Evolutionary conservation across 1,140 invertebrate genomes (phyloP).

Genomic region (Prorops nasuta): DNA sequence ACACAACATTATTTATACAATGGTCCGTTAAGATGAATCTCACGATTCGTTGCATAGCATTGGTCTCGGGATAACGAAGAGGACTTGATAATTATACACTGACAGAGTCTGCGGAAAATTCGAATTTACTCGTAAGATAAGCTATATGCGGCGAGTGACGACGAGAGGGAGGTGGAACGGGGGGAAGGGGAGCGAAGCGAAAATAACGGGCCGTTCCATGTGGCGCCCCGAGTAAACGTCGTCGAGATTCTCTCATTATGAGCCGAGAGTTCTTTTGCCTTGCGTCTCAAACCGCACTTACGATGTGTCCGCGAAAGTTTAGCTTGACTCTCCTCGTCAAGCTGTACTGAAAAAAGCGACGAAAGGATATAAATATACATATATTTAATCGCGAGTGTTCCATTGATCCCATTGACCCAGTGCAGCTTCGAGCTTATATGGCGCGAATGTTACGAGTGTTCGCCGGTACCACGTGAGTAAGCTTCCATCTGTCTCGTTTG

Average conservation of each 20-base stretch:
- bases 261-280: constrained; percentile 1
- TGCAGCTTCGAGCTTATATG: background rate
- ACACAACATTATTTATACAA: no score
- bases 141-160: background rate
- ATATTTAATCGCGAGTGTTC: no score
- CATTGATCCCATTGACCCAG: no score
- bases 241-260: constrained; percentile 35
- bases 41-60: no score
- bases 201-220: constrained; percentile 52
- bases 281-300: background rate
- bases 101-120: background rate
- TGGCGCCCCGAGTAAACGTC: constrained; percentile 51
- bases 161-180: background rate
- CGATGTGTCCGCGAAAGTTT: background rate
- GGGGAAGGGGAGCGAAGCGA: constrained; percentile 11
- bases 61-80: background rate
- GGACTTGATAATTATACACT: background rate
- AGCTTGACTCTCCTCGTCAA: no score
- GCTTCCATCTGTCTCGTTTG: background rate
- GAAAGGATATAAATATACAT: no score
- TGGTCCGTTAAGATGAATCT: no score
- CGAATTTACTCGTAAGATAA: background rate
- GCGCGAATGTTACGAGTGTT: background rate
- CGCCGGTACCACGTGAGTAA: background rate
- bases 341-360: no score